phyloP scores from a whole-genome alignment of 2,113 vertebrate species.

The Rafetus swinhoei region DNA sequence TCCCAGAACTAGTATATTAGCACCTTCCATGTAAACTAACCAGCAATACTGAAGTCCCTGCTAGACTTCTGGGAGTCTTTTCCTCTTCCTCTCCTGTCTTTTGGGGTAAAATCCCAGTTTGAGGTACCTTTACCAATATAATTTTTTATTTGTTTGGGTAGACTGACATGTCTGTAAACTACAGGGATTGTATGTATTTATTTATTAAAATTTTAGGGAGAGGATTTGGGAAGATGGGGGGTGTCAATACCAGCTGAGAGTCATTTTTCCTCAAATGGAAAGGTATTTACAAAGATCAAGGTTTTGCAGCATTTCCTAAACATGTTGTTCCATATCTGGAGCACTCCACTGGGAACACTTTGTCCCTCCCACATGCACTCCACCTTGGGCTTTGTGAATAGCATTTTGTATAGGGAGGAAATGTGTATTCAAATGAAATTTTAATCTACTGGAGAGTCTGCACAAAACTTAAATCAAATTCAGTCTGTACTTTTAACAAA shows the following conservation, averaged over 20 bases:
- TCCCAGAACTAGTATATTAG: not conserved
- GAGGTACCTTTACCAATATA: not conserved
- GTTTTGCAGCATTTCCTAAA: not conserved
- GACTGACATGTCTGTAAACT: not conserved
- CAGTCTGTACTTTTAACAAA: not conserved
- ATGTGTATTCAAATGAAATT: not conserved
- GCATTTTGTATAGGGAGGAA: not conserved
- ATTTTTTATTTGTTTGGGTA: not conserved
- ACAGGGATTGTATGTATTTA: not conserved
- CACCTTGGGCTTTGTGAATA: not conserved
- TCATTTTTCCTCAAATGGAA: not conserved
- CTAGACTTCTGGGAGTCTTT: not conserved
- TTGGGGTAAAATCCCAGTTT: not conserved
- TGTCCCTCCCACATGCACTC: not conserved
- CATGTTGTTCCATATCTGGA: not conserved
- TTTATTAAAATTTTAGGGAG: not conserved
- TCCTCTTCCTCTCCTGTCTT: not conserved
- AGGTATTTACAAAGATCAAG: slow-evolving; percentile 2
- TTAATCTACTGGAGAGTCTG: not conserved
- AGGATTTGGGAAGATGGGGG: not conserved
- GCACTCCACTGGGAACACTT: not conserved
- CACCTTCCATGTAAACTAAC: not conserved
- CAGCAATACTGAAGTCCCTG: not conserved
- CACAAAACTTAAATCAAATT: not conserved
- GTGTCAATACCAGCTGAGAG: not conserved